Base-by-base conservation (phyloP, 2,888 invertebrate genomes). In the Heterodera filipjevi region DNA sequence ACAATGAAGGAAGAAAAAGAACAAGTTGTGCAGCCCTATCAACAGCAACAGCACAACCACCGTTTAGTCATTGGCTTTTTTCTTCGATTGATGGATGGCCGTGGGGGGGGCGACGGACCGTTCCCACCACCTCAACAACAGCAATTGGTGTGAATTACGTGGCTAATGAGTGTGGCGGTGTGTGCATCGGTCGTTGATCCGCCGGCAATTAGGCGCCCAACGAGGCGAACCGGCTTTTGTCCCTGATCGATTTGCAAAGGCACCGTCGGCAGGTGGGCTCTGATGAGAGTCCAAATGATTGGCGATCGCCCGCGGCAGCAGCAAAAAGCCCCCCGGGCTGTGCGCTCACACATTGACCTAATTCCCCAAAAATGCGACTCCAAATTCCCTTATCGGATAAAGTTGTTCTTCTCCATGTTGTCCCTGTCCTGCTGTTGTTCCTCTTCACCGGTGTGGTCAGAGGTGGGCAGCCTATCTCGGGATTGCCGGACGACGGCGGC, bases 251-350 rank as follows among this genome's bases (percentile, higher is more conserved):
- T 46, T 27, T 32, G 59, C 2, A 39, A 39, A 39, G 39, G 39
- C 39, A 68, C 33, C 59, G 59, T 27, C 27, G 16, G n/a, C n/a
- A n/a, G 46, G 3, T 71, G 32, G 71, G 49, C 3, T 33, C 35
- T 30, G 30, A 3, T 30, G 30, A 3, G 30, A 33, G 32, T 16
- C 46, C 39, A 46, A 30, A 22, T 10, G 46, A 71, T 71, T 30
- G 49, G 71, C n/a, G 59, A 59, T 59, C 27, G 27, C 59, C 59
- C 22, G 49, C 46, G 49, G 35, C 30, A 71, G 33, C 49, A 71
- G 32, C 49, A 71, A 71, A 71, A 71, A 33, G 35, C n/a, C 59
- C 59, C 53, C 59, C n/a, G 59, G 59, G 59, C 59, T 59, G 59
- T 30, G 59, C 8, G 59, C 59, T 71, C 49, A 71, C 71, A 32